Conservation (phyloP, 53 echinoderm and acorn worm genomes). For the Echinarachnius parma region DNA sequence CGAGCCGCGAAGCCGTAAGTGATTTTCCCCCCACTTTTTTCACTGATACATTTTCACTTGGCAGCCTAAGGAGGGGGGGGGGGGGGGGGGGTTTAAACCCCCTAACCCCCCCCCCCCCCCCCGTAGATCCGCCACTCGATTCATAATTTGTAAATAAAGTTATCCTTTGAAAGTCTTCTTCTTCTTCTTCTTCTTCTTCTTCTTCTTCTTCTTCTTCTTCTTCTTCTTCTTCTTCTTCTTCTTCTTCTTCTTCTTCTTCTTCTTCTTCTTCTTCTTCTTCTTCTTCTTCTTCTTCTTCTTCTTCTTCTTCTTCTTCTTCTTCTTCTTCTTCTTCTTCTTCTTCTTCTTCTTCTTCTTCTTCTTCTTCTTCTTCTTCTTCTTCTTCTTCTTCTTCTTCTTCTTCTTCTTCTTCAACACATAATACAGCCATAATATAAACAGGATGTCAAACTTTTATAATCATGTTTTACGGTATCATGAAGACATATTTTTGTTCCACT, state of each 20-base stretch:
- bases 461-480: too few species aligned
- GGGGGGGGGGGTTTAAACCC: too few species aligned
- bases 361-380: conserved; percentile 21
- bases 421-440: too few species aligned
- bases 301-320: conserved; percentile 21
- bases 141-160: background rate
- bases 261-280: conserved; percentile 18
- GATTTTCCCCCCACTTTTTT: too few species aligned
- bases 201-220: conserved; percentile 11
- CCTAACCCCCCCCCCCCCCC: too few species aligned
- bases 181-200: background rate
- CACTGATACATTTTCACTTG: too few species aligned
- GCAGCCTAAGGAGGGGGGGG: too few species aligned
- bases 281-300: conserved; percentile 21
- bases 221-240: conserved; percentile 3
- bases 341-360: background rate
- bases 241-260: background rate
- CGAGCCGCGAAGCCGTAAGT: too few species aligned
- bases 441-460: too few species aligned
- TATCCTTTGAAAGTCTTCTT: background rate
- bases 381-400: conserved; percentile 21
- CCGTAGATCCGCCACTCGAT: too few species aligned
- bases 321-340: conserved; percentile 17
- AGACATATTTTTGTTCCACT: too few species aligned
- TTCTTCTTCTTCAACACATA: background rate